These are phyloP conservation scores for Porphyrio hochstetteri DNA, from an alignment of 2,113 vertebrate species.

Conservation along the genomic window DNA sequence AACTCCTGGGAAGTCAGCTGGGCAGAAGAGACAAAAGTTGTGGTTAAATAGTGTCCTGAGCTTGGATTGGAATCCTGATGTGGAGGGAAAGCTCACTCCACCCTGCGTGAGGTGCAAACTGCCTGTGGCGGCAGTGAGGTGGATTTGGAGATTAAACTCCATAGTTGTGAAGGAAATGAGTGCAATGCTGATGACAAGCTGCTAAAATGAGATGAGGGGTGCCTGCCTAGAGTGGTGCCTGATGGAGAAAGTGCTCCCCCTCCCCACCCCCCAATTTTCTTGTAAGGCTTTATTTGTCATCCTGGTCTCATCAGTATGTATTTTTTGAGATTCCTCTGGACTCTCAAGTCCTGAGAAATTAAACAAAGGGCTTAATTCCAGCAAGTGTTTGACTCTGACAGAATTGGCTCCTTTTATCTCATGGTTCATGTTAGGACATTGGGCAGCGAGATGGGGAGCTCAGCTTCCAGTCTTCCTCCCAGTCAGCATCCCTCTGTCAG, in stretches of 20 bases:
- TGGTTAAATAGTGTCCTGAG: background rate
- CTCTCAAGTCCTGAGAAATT: background rate
- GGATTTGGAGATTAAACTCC: fast-evolving
- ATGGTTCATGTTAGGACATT: background rate
- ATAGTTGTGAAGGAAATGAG: fast-evolving
- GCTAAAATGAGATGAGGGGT: background rate
- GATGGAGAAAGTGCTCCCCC: background rate
- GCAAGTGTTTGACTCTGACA: background rate
- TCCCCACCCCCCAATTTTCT: fast-evolving
- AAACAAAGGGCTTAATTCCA: background rate
- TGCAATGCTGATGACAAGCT: background rate
- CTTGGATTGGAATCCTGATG: background rate
- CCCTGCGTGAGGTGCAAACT: background rate
- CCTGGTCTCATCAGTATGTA: background rate
- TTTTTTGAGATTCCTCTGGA: background rate
- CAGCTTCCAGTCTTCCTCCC: background rate
- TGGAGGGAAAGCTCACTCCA: background rate
- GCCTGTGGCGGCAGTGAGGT: background rate
- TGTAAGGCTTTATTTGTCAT: background rate
- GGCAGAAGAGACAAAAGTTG: background rate
- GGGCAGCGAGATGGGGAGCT: background rate
- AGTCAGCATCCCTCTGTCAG: background rate
- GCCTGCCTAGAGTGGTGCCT: background rate
- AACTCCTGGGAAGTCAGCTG: background rate
- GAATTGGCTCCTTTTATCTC: background rate